Evolutionary conservation across 2,888 invertebrate genomes (phyloP), one percentile per base, ranked within the genome.

Genomic region (Platycheirus albimanus): DNA sequence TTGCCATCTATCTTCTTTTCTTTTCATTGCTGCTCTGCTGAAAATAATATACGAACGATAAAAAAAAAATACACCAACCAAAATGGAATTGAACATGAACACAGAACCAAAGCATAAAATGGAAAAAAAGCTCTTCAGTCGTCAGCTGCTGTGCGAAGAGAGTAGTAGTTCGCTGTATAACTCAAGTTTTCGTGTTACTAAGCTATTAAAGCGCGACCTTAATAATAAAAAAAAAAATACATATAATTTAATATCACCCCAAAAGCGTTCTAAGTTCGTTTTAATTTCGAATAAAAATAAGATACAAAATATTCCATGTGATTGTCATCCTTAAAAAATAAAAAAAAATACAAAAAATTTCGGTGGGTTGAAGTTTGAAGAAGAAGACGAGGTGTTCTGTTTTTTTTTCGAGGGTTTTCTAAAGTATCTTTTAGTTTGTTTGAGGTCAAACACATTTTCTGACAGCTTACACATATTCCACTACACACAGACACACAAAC

Each of bases 71-170:
- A 33, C n/a, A 71, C 33, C 61, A 49, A 2, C 17, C 7, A 81
- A 71, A 28, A 54, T 38, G 49, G 67, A 72, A 38, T 8, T 33
- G 30, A 20, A 69, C 52, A 69, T 19, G 45, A 45, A 45, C 38
- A 56, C 38, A 56, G 24, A 56, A 58, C 61, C 71, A 77, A 71
- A 77, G 81, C 36, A 45, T 54, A 64, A 52, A 66, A 69, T 33
- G 58, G 78, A 86, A 86, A 87, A 88, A 88, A 89, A 89, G 88
- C 89, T 89, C 86, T 85, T 88, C 88, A 89, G 88, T 90, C 86
- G 87, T 88, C 89, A 89, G 90, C 89, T 90, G 90, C 89, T 90
- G 89, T 88, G 90, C 89, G 87, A 88, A 87, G 88, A 89, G 89
- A 89, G 88, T 89, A 88, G 86, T 88, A 85, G 63, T 54, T 78